Percentiles rank a stretch among this genome's conserved stretches.
These are phyloP conservation scores for Acrobasis suavella DNA, from an alignment of 2,888 invertebrate genomes.

Conservation along the genomic window DNA sequence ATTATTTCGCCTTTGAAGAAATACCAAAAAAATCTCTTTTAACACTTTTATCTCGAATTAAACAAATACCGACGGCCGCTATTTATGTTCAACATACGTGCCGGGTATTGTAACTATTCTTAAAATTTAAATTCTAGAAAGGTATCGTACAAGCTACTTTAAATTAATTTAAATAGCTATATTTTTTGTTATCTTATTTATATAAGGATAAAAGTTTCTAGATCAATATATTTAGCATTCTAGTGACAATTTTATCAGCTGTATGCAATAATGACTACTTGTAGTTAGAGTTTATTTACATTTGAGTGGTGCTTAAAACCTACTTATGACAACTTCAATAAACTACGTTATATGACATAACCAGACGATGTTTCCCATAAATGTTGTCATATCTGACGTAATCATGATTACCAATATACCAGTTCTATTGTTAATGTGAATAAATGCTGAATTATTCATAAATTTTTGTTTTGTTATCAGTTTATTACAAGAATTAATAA, in stretches of 20 bases:
- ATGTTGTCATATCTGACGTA: slow-evolving; percentile 8
- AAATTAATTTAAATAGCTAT: too few relatives aligned
- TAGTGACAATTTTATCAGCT: not conserved
- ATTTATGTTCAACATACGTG: too few relatives aligned
- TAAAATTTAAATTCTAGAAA: too few relatives aligned
- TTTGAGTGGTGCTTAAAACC: not conserved
- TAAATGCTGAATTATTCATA: not conserved
- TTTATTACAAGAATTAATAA: not conserved
- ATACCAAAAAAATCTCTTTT: too few relatives aligned
- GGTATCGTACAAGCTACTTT: too few relatives aligned
- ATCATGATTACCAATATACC: not conserved
- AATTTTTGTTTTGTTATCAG: not conserved
- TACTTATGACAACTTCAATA: slow-evolving; percentile 3
- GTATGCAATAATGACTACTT: not conserved
- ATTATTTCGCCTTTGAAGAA: too few relatives aligned
- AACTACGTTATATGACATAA: slow-evolving; percentile 6
- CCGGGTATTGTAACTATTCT: too few relatives aligned
- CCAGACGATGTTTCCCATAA: not conserved
- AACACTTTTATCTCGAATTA: too few relatives aligned
- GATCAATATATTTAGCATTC: not conserved
- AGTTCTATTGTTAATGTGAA: not conserved
- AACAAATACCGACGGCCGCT: too few relatives aligned
- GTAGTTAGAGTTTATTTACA: not conserved
- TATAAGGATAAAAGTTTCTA: too few relatives aligned
- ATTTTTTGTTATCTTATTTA: too few relatives aligned